These are phyloP conservation scores for Octomys mimax DNA, from an alignment of 2,797 vertebrate species.

Conservation along the genomic window DNA sequence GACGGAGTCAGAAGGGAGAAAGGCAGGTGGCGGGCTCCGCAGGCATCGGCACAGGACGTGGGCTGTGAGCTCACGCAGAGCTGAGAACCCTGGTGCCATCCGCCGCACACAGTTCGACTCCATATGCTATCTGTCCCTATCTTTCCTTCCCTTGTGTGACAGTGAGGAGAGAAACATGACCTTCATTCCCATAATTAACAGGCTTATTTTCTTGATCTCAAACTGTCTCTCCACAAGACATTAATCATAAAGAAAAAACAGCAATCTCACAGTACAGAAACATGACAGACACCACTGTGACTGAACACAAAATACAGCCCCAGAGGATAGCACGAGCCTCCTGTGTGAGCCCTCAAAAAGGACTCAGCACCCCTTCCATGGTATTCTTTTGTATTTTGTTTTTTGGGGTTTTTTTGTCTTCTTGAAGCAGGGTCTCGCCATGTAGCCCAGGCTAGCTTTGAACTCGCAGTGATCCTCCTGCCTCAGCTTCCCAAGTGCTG, in stretches of 20 bases:
- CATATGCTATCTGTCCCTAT: neutral
- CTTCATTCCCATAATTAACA: constrained; percentile 18
- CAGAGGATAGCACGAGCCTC: neutral
- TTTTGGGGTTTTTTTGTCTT: too few species aligned
- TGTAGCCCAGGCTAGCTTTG: too few species aligned
- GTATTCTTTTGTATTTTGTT: neutral
- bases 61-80: neutral
- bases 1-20: neutral
- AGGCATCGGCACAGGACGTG: neutral
- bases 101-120: neutral
- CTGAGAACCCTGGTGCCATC: neutral
- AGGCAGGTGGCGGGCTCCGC: neutral
- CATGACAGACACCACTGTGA: neutral
- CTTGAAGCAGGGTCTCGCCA: too few species aligned
- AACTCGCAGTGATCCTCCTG: too few species aligned
- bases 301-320: neutral
- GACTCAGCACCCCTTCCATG: constrained; percentile 31
- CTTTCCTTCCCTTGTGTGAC: constrained; percentile 9
- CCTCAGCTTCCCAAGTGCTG: too few species aligned
- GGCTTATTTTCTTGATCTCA: constrained; percentile 48
- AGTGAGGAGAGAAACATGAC: neutral
- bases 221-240: constrained; percentile 19
- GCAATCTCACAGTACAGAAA: constrained; percentile 30
- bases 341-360: constrained; percentile 38
- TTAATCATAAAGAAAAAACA: neutral